Evolutionary conservation across 2,888 invertebrate genomes (phyloP).

Genomic region (Dastarcus helophoroides): DNA sequence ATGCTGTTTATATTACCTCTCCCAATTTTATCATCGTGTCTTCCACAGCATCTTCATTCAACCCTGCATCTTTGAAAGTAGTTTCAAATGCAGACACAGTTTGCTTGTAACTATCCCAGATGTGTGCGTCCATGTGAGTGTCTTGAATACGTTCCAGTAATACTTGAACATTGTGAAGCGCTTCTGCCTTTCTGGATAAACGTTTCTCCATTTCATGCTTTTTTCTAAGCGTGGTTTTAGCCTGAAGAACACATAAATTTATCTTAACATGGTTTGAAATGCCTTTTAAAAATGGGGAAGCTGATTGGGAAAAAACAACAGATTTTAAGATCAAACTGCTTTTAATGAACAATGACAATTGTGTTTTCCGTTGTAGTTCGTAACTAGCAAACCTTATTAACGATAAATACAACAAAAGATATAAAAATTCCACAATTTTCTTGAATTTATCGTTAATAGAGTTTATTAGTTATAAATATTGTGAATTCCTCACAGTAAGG

Average conservation of each 20-base stretch:
- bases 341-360: no score
- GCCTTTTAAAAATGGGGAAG: no score
- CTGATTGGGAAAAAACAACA: no score
- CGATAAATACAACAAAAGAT: no score
- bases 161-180: slow-evolving; percentile 48
- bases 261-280: no score
- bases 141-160: slow-evolving; percentile 48
- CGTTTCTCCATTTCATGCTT: slow-evolving; percentile 48
- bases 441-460: no score
- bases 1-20: slow-evolving; percentile 48
- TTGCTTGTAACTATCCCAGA: slow-evolving; percentile 51
- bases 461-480: no score
- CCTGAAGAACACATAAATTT: slow-evolving; percentile 35
- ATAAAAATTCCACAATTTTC: no score
- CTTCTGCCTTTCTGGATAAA: slow-evolving; percentile 42
- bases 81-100: slow-evolving; percentile 57
- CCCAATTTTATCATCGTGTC: slow-evolving; percentile 63
- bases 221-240: slow-evolving; percentile 48
- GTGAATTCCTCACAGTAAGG: no score
- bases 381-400: no score
- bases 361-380: no score
- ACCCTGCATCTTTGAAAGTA: slow-evolving; percentile 48
- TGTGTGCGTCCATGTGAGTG: slow-evolving; percentile 43
- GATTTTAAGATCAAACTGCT: no score
- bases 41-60: slow-evolving; percentile 57